Conservation (phyloP, 2,888 invertebrate genomes). For the Pheosia tremula region DNA sequence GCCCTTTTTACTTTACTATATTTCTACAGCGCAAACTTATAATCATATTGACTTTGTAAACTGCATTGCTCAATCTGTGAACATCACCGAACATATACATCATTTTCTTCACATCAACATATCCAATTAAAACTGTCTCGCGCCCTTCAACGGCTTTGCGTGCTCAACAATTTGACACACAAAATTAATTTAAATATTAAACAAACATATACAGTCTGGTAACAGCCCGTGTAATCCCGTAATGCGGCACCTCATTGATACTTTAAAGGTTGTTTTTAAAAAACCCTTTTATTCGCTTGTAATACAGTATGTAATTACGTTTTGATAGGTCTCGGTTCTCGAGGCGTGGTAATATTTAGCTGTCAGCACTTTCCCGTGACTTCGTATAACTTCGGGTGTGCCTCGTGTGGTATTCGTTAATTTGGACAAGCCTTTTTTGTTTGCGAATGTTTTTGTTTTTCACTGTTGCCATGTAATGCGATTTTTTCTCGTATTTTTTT, state of each 20-base stretch:
- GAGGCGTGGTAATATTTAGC: constrained; percentile 59
- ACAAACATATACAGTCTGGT: constrained; percentile 51
- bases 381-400: constrained; percentile 37
- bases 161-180: constrained; percentile 36
- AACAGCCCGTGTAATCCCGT: constrained; percentile 43
- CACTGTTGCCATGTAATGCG: constrained; percentile 31
- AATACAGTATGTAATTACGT: constrained; percentile 58
- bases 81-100: constrained; percentile 4
- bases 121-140: constrained; percentile 52
- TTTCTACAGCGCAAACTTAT: constrained; percentile 13
- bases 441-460: constrained; percentile 30
- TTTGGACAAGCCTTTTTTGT: constrained; percentile 36
- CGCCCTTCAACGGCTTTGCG: constrained; percentile 38
- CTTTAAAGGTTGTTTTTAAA: constrained; percentile 31
- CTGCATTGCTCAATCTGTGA: neutral
- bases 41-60: constrained; percentile 1
- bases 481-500: constrained; percentile 17
- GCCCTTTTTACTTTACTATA: too few species aligned
- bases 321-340: constrained; percentile 56
- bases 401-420: constrained; percentile 44
- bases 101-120: constrained; percentile 28
- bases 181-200: constrained; percentile 57
- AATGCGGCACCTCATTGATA: constrained; percentile 55
- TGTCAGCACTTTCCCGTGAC: constrained; percentile 63
- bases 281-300: constrained; percentile 50